Percentiles rank a stretch among this genome's conserved stretches.
Conservation (phyloP, 2,797 vertebrate species). For the Pangasius larnaudii region DNA sequence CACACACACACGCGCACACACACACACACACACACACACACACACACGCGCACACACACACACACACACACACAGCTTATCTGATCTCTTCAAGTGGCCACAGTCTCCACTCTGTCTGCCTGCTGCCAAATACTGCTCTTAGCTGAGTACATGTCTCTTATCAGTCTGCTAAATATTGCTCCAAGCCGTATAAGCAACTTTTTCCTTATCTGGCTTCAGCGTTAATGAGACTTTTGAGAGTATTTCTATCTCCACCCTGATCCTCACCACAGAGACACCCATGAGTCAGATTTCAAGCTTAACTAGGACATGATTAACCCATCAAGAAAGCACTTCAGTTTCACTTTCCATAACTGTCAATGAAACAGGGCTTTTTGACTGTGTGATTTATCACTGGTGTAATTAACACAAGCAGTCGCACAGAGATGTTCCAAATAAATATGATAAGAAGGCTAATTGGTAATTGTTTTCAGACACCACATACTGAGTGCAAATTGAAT, state of each 20-base stretch:
- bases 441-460: neutral
- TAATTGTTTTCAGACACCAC: neutral
- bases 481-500: neutral
- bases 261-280: constrained; percentile 28
- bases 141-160: constrained; percentile 62
- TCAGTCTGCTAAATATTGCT: constrained; percentile 65
- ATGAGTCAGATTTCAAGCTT: constrained; percentile 27
- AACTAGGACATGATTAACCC: constrained; percentile 43
- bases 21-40: neutral
- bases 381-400: neutral
- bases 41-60: constrained; percentile 17
- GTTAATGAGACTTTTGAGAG: constrained; percentile 51
- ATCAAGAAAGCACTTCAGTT: constrained; percentile 42
- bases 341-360: constrained; percentile 34
- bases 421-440: neutral
- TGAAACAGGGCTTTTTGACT: constrained; percentile 6
- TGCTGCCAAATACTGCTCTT: constrained; percentile 61
- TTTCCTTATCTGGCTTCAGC: constrained; percentile 50
- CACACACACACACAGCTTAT: constrained; percentile 64
- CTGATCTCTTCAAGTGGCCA: constrained; percentile 69
- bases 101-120: constrained; percentile 80
- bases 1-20: neutral
- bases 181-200: constrained; percentile 47
- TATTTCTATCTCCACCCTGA: constrained; percentile 45
- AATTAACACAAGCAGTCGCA: neutral